Conservation (phyloP, 2,888 invertebrate species). For the Sepiola atlantica region DNA sequence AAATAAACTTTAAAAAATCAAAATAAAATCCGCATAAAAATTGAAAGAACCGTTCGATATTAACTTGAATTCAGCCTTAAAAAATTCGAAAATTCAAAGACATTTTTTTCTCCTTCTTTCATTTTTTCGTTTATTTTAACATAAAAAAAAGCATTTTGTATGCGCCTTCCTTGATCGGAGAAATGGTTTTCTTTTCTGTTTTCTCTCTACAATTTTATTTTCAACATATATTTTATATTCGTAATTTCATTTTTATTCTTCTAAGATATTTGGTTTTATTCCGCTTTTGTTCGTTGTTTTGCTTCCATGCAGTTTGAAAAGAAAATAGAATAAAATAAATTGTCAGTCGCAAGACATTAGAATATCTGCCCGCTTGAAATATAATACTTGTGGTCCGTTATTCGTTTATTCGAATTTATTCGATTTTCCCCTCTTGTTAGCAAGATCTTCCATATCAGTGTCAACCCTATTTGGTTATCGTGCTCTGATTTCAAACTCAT, state of each 20-base stretch:
- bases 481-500: not conserved
- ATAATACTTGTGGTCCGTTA: not conserved
- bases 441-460: not conserved
- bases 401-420: not conserved
- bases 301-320: not conserved
- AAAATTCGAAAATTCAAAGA: not conserved
- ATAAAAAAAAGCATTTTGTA: not conserved
- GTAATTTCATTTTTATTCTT: no score
- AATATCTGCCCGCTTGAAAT: not conserved
- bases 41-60: not conserved
- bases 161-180: not conserved
- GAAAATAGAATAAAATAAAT: not conserved
- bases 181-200: not conserved
- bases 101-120: not conserved
- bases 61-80: not conserved
- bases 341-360: not conserved
- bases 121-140: not conserved
- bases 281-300: not conserved
- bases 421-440: not conserved
- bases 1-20: not conserved
- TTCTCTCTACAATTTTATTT: not conserved
- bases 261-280: not conserved
- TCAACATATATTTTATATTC: not conserved
- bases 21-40: not conserved
- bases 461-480: not conserved